Conservation (phyloP, 2,888 invertebrate genomes). For the Hirtodrosophila cameraria region DNA sequence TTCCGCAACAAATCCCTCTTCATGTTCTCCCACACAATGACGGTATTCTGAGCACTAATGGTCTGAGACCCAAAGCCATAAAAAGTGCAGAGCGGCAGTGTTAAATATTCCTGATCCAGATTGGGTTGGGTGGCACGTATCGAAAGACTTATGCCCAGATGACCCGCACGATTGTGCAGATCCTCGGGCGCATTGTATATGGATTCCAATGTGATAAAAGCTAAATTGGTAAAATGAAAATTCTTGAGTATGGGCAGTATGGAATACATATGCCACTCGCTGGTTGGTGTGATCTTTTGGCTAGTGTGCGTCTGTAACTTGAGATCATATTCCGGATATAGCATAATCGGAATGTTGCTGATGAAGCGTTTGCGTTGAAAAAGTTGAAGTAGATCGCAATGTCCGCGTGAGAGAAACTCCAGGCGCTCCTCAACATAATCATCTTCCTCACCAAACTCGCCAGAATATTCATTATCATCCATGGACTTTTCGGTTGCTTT, state of each 20-base stretch:
- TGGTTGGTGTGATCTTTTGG: slow-evolving; percentile 43
- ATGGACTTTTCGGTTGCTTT: not conserved
- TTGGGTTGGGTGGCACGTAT: slow-evolving; percentile 50
- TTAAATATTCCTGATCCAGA: slow-evolving; percentile 20
- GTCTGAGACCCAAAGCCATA: slow-evolving; percentile 49
- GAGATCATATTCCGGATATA: slow-evolving; percentile 52
- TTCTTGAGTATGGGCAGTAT: slow-evolving; percentile 73
- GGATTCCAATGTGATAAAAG: slow-evolving; percentile 72
- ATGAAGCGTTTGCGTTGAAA: slow-evolving; percentile 65
- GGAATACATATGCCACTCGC: slow-evolving; percentile 77
- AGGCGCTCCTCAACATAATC: slow-evolving; percentile 41
- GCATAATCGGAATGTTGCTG: slow-evolving; percentile 36
- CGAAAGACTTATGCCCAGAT: slow-evolving; percentile 53
- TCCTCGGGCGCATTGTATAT: slow-evolving; percentile 65
- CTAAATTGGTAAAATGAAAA: slow-evolving; percentile 62
- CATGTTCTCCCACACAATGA: slow-evolving; percentile 63
- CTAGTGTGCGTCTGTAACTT: slow-evolving; percentile 1
- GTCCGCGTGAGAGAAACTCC: slow-evolving; percentile 59
- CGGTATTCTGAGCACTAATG: slow-evolving; percentile 46
- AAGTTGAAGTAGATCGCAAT: slow-evolving; percentile 63
- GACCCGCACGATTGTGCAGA: slow-evolving; percentile 24
- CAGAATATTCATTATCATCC: not conserved
- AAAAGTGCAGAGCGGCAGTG: slow-evolving; percentile 62
- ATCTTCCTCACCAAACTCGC: slow-evolving; percentile 13
- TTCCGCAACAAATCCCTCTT: slow-evolving; percentile 54